These are phyloP conservation scores for Cladopsammia gracilis DNA, from an alignment of 64 coral and sea anemone species.

Conservation along the genomic window DNA sequence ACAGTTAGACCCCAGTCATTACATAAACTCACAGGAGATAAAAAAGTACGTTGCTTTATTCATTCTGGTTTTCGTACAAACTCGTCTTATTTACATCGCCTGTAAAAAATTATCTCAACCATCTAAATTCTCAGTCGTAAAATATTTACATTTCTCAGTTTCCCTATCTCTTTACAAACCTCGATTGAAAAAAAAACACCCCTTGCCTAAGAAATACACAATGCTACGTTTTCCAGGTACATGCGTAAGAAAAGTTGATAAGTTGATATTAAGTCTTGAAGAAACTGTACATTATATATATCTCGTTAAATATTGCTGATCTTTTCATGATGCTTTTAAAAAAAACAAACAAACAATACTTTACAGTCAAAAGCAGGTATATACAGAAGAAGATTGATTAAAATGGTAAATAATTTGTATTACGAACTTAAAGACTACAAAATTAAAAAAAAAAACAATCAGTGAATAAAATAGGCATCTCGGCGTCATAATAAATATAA, in stretches of 20 bases:
- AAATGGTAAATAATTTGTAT: no score
- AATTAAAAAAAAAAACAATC: not conserved
- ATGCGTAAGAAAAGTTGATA: not conserved
- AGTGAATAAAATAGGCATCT: no score
- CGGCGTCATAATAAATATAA: not conserved
- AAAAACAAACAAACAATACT: no score
- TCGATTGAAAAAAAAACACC: not conserved
- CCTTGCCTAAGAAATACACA: not conserved
- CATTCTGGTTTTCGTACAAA: no score
- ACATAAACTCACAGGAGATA: no score
- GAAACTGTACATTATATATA: no score
- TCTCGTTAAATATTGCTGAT: not conserved
- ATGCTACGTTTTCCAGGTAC: not conserved
- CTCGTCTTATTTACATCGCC: not conserved
- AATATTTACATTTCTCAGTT: not conserved
- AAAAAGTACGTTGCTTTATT: no score
- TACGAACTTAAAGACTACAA: not conserved
- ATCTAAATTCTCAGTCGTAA: not conserved
- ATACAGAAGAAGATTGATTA: no score
- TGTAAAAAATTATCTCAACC: not conserved
- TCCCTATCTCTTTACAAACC: not conserved
- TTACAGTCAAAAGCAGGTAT: no score
- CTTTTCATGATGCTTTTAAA: not conserved
- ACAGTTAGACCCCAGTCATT: no score
- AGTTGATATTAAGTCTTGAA: no score